Base-by-base conservation (phyloP, 2,888 invertebrate species). In the Julus scandinavius region DNA sequence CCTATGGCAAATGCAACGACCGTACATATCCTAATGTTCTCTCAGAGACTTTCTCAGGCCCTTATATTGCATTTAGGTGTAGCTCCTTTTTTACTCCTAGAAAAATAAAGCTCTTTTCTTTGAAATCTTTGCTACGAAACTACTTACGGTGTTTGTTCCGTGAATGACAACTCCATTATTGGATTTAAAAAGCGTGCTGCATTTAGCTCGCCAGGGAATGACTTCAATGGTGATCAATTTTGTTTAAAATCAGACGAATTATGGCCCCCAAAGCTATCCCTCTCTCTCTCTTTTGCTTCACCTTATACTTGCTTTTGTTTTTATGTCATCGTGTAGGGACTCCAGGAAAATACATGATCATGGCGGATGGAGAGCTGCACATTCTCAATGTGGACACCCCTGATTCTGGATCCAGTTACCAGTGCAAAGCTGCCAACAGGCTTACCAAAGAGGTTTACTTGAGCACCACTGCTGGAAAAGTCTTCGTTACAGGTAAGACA, bases 381-480 rank as follows among this genome's bases (percentile, higher is more conserved):
- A 88, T 88, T 45, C 58, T 86, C 38, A 86, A 88, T 80, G 72
- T 88, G 15, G 63, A 88, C 29, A 86, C 86, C 41, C 7, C 86
- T 9, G 88, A 88, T 41, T 54, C 86, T 41, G 86, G 88, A 20
- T 86, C 86, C 40, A 86, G 88, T 63, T 88, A 88, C 20, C 88
- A 88, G 38, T 88, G 88, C 86, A 88, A 88, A 63, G 88, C 88
- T 17, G 86, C 58, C 0, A 88, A 88, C 63, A 86, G 86, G 40
- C 50, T 88, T 11, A 88, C 88, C 40, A 85, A 54, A 40, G 88
- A 88, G 72, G 85, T 88, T 17, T 88, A 88, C 54, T 38, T 86
- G 40, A 88, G 88, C 54, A 86, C 86, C 15, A 88, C 86, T 15
- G 86, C 88, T n/a, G 88, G 88, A 15, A 86, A 88, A 86, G 86